A percentile compares a stretch with the other conserved stretches of the same genome.
These are phyloP conservation scores for Dasypus novemcinctus DNA, from an alignment of 2,113 vertebrate species.

Conservation along the genomic window DNA sequence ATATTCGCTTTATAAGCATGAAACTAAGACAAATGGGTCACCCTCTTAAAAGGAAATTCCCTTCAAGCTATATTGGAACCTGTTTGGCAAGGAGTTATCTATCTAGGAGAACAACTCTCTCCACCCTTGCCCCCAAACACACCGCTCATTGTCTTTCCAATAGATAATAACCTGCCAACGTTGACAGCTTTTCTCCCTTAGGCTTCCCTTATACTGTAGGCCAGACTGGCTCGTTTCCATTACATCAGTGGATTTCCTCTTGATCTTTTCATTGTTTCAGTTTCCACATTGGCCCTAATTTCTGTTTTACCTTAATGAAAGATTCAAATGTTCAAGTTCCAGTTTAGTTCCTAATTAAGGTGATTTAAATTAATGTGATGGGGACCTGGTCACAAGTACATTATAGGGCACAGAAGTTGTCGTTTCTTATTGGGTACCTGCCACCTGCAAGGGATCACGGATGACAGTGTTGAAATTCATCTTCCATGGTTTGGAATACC, in stretches of 20 bases:
- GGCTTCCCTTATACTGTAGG: background rate
- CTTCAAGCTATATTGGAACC: background rate
- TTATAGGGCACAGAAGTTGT: background rate
- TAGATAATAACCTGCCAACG: background rate
- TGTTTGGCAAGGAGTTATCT: background rate
- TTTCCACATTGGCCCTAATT: constrained; percentile 16
- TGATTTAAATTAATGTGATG: background rate
- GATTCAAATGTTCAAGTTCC: constrained; percentile 19
- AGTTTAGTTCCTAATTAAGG: background rate
- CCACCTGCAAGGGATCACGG: background rate
- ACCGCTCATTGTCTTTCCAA: constrained; percentile 15
- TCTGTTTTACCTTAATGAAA: background rate
- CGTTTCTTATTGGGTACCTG: background rate
- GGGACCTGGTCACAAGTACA: background rate
- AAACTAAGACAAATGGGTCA: background rate
- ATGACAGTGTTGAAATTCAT: constrained; percentile 44
- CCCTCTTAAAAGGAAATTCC: constrained; percentile 3
- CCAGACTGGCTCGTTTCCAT: background rate
- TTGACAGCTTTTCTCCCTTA: background rate
- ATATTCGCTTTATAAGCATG: background rate
- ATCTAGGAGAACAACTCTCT: background rate
- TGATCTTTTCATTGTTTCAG: constrained; percentile 50
- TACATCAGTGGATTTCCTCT: background rate
- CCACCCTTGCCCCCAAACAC: background rate
- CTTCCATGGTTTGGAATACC: constrained; percentile 66